phyloP scores from a whole-genome alignment of 2,888 invertebrate genomes.

The Metacarcinus magister region DNA sequence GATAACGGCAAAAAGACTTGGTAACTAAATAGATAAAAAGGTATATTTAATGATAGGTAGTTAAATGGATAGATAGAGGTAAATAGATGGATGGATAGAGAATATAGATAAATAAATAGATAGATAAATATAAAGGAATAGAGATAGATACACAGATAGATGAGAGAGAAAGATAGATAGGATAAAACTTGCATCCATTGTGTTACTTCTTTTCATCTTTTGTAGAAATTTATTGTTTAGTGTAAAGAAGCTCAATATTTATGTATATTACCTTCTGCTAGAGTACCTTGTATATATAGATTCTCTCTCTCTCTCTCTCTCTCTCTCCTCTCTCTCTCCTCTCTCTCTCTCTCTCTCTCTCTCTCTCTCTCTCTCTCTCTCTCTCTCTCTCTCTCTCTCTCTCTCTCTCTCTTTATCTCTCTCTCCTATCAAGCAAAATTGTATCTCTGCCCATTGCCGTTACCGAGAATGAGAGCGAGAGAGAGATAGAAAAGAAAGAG shows the following conservation, averaged over 20 bases:
- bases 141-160: no score
- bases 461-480: neutral
- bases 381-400: slow-evolving; percentile 1
- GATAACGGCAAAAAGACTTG: no score
- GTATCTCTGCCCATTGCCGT: neutral
- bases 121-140: no score
- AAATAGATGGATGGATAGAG: no score
- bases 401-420: neutral
- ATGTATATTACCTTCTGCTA: neutral
- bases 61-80: no score
- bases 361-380: slow-evolving; percentile 47
- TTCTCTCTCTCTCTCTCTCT: neutral
- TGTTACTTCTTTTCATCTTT: neutral
- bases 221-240: neutral
- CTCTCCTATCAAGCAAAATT: neutral
- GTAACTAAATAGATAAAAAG: no score
- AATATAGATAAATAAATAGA: no score
- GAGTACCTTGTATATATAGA: neutral
- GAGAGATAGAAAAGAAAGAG: neutral
- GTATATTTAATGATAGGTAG: no score
- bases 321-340: neutral
- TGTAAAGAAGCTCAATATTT: neutral
- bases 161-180: no score
- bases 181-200: neutral
- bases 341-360: slow-evolving; percentile 48